phyloP scores from a whole-genome alignment of 2,113 vertebrate genomes.

The Brachyistius frenatus region DNA sequence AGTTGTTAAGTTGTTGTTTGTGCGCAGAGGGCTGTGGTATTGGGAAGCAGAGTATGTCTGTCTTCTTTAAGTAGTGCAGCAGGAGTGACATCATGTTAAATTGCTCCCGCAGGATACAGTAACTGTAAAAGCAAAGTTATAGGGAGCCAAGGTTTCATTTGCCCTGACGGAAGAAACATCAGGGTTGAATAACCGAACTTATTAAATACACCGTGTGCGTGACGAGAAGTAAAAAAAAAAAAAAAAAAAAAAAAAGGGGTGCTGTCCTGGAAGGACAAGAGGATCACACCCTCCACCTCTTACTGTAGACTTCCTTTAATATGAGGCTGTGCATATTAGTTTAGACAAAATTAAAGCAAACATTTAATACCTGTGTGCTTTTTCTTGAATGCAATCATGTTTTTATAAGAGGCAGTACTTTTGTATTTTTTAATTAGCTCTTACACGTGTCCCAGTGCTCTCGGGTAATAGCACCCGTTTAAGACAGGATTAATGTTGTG shows the following conservation, averaged over 20 bases:
- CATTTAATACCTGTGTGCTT: background rate
- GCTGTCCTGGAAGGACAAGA: conserved; percentile 35
- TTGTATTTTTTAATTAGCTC: conserved; percentile 55
- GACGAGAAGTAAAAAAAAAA: conserved; percentile 57
- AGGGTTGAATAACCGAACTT: conserved; percentile 66
- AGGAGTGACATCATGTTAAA: conserved; percentile 45
- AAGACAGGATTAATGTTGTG: conserved; percentile 46
- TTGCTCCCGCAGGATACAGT: conserved; percentile 35
- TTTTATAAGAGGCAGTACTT: conserved; percentile 11
- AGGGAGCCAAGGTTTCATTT: conserved; percentile 61
- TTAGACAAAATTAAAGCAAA: conserved; percentile 21
- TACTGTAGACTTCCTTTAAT: conserved; percentile 21
- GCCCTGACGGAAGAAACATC: conserved; percentile 64
- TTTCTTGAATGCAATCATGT: conserved; percentile 21
- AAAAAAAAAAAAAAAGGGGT: background rate
- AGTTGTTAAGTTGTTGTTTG: conserved; percentile 39
- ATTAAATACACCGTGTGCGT: conserved; percentile 69
- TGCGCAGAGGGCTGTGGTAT: conserved; percentile 6
- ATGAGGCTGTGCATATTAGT: conserved; percentile 11
- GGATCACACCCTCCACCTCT: conserved; percentile 35
- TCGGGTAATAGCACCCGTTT: conserved; percentile 57
- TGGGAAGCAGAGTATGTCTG: conserved; percentile 28
- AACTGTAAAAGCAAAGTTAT: conserved; percentile 61
- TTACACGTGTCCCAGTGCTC: conserved; percentile 40
- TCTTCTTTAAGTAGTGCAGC: conserved; percentile 31